A percentile compares a stretch with the other conserved stretches of the same genome.
Conservation (phyloP, 2,797 vertebrate genomes). For the Pygocentrus nattereri region DNA sequence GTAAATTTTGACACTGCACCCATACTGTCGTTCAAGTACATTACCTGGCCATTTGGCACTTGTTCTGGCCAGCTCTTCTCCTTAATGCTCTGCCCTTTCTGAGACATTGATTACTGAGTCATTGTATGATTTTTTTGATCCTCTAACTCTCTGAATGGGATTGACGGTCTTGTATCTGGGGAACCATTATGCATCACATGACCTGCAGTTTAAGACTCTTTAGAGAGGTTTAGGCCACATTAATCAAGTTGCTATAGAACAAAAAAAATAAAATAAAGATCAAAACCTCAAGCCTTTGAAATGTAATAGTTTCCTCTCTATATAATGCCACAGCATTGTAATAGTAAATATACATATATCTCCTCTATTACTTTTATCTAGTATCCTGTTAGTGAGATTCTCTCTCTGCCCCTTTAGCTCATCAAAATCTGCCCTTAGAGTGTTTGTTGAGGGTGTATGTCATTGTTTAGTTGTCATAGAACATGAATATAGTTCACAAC, state of each 20-base stretch:
- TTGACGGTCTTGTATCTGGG: slow-evolving; percentile 13
- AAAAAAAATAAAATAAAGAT: slow-evolving; percentile 32
- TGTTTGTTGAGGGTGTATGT: no score
- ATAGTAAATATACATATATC: no score
- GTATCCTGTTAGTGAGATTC: no score
- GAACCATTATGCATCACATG: slow-evolving; percentile 1
- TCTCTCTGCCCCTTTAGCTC: no score
- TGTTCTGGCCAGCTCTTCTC: not conserved
- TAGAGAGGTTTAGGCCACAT: slow-evolving; percentile 43
- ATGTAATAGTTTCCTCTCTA: no score
- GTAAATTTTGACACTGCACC: no score
- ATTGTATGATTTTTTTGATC: not conserved
- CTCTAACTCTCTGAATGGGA: not conserved
- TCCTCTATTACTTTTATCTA: no score
- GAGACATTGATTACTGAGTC: not conserved
- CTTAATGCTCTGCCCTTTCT: not conserved
- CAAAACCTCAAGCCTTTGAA: not conserved
- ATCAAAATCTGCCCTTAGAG: no score
- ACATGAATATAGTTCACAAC: no score
- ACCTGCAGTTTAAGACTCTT: slow-evolving; percentile 39
- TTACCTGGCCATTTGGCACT: not conserved
- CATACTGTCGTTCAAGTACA: no score
- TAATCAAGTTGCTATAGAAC: slow-evolving; percentile 47
- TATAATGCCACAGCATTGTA: no score
- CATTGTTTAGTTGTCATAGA: no score